A percentile compares a stretch with the other conserved stretches of the same genome.
These are phyloP conservation scores for Amphipyra tragopoginis DNA, from an alignment of 2,888 invertebrate species.

Conservation along the genomic window DNA sequence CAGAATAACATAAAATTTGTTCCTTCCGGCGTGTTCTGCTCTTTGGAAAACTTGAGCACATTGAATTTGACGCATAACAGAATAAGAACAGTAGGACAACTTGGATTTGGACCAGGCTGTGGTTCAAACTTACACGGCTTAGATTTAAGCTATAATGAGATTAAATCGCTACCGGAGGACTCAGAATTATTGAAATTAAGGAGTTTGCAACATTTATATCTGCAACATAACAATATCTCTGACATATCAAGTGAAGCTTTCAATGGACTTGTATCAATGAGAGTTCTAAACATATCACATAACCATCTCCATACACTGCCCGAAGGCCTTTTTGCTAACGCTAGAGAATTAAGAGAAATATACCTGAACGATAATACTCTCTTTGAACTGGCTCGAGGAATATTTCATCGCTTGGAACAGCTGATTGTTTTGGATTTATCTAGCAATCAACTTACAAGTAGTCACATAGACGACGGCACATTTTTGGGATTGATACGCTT, in stretches of 20 bases:
- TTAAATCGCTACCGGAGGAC: conserved; percentile 92
- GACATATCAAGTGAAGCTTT: conserved; percentile 95
- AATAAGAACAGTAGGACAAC: conserved; percentile 93
- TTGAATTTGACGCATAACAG: conserved; percentile 96
- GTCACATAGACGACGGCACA: conserved; percentile 95
- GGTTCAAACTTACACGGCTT: conserved; percentile 93
- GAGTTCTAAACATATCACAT: conserved; percentile 95
- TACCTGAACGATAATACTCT: conserved; percentile 96
- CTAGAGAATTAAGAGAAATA: conserved; percentile 94
- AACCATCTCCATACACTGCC: conserved; percentile 95
- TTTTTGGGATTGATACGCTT: conserved; percentile 95
- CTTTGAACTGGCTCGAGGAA: conserved; percentile 94
- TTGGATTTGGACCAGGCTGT: conserved; percentile 92
- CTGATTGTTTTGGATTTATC: conserved; percentile 95
- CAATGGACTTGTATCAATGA: conserved; percentile 93
- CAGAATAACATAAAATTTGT: conserved; percentile 95
- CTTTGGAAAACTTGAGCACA: conserved; percentile 93
- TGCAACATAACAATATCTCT: conserved; percentile 95
- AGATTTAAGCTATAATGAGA: conserved; percentile 95
- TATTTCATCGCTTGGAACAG: conserved; percentile 95
- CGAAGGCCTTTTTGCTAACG: conserved; percentile 94
- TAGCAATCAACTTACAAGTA: conserved; percentile 95
- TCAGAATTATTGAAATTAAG: conserved; percentile 94
- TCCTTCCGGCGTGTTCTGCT: conserved; percentile 95
- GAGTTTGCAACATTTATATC: conserved; percentile 93